These are phyloP conservation scores for Pholis gunnellus DNA, from an alignment of 2,113 vertebrate genomes.

Conservation along the genomic window DNA sequence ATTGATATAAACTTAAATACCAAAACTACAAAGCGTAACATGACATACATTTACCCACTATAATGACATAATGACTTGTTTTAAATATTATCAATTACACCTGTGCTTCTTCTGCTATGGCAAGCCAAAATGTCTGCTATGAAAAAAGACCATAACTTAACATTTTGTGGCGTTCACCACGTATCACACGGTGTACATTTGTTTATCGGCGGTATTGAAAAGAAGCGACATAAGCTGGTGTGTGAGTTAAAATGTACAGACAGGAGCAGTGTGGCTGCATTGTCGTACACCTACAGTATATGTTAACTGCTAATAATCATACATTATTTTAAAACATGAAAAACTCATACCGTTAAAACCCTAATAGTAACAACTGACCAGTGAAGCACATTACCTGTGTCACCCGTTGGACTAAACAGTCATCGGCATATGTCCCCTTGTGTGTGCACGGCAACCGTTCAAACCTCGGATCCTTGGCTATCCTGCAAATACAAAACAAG, in stretches of 20 bases:
- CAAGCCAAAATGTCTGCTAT: neutral
- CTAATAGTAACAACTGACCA: neutral
- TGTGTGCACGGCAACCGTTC: conserved; percentile 94
- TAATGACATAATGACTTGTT: neutral
- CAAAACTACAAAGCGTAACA: neutral
- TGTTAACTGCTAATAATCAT: no score
- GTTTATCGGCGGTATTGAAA: neutral
- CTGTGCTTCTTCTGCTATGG: neutral
- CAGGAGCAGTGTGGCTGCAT: no score
- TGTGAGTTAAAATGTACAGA: no score
- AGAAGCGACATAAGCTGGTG: neutral
- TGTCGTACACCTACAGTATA: no score
- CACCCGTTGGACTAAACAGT: conserved; percentile 97
- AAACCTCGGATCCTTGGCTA: conserved; percentile 96
- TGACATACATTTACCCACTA: neutral
- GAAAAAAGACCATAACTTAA: neutral
- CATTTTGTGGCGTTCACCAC: no score
- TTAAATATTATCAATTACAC: neutral
- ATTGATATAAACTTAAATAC: conserved; percentile 1
- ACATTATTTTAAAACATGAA: neutral
- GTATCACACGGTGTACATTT: no score
- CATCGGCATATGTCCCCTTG: conserved; percentile 97
- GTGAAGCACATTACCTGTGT: conserved; percentile 89
- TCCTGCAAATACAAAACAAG: conserved; percentile 81
- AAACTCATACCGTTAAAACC: neutral